Base-by-base conservation (phyloP, 2,797 vertebrate species). In the Sebastiscus albofasciatus region DNA sequence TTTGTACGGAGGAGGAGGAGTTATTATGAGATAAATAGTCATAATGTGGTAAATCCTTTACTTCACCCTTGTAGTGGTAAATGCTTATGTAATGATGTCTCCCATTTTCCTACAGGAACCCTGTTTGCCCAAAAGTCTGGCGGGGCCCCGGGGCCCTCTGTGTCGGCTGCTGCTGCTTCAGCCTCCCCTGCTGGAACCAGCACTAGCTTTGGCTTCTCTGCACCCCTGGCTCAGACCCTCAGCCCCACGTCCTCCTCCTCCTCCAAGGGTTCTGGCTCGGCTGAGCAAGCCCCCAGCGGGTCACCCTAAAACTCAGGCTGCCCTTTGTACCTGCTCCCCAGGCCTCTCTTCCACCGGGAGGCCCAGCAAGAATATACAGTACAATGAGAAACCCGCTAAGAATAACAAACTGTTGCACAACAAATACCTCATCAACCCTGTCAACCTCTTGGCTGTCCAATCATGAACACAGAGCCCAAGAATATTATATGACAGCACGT, bases 101-200 rank as follows among this genome's bases (percentile, higher is more conserved):
- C 14, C 11, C 2, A 1, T 24, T 39, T 11, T 80, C 29, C 34
- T 7, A 1, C 81, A 99, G 98, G 98, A 91, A 98, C 98, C 84
- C 96, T 99, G 70, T 99, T 99, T 87, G 98, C 98, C 84, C 98
- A 99, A 96, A 98, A 97, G 90, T 96, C 98, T 0, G 94, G 95
- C 18, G 88, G 89, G 24, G 94, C 95, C 72, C 94, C 95, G 8
- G 96, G 95, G 81, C 89, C 90, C 7, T 67, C 88, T 24, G 68
- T 81, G 34, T 91, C 93, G 6, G 87, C 92, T 26, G 88, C 90
- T 29, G 66, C 67, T 69, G 29, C 67, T 20, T 89, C 91, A 52
- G 90, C 80, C 60, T 84, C 94, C 65, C 80, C 97, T 3, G 93
- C 96, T 10, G 96, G 96, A 85, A 93, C 97, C 67, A 94, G 96